These are phyloP conservation scores for Papilio polyxenes DNA, from an alignment of 1,140 invertebrate species.

Conservation along the genomic window DNA sequence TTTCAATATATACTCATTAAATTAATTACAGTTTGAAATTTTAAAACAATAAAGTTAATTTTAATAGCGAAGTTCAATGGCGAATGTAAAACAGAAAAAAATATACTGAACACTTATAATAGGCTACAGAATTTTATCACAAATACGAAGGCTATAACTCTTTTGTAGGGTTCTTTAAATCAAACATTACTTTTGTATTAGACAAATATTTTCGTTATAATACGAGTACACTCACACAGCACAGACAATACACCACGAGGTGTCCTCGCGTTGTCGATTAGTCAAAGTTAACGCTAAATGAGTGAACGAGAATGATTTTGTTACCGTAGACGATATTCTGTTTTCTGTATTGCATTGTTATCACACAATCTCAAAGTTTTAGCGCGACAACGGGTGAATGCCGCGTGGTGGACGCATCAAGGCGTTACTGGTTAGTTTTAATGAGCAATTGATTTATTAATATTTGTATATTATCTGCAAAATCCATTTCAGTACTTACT, in stretches of 20 bases:
- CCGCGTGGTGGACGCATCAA: too few species aligned
- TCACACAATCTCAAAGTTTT: too few species aligned
- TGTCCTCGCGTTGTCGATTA: too few species aligned
- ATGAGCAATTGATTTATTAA: neutral
- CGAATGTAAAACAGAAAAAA: neutral
- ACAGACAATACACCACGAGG: too few species aligned
- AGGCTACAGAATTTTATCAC: conserved; percentile 18
- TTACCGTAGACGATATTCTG: too few species aligned
- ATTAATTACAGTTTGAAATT: neutral
- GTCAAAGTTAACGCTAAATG: too few species aligned
- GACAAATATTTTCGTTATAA: neutral
- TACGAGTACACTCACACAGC: too few species aligned
- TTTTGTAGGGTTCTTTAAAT: neutral
- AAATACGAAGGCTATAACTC: conserved; percentile 7
- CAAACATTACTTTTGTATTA: neutral
- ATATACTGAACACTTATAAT: neutral
- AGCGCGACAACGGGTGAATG: too few species aligned
- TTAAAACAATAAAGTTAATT: neutral
- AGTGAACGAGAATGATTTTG: too few species aligned
- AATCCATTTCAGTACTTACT: neutral
- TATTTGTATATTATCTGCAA: neutral
- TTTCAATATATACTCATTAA: neutral
- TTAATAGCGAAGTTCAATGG: neutral
- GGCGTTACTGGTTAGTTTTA: neutral
- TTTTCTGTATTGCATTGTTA: too few species aligned